These are phyloP conservation scores for Philonicus albiceps DNA, from an alignment of 2,888 invertebrate genomes.

Conservation along the genomic window DNA sequence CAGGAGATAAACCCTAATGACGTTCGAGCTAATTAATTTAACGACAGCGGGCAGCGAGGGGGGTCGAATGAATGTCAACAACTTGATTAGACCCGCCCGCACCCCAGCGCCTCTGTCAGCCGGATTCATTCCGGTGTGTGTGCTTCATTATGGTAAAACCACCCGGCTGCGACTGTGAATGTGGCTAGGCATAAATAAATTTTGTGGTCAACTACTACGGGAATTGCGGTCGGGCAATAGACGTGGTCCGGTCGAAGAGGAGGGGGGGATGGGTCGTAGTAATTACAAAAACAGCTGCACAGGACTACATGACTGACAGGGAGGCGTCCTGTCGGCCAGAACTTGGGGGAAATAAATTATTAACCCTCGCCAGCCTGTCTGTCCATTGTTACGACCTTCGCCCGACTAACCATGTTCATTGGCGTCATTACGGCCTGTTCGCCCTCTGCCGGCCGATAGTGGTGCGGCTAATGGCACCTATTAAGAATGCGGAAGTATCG, in stretches of 20 bases:
- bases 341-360: constrained; percentile 29
- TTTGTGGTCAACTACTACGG: constrained; percentile 29
- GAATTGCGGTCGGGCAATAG: neutral
- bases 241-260: neutral
- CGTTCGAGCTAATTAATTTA: constrained; percentile 38
- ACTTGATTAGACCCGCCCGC: constrained; percentile 9
- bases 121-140: neutral
- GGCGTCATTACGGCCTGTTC: neutral
- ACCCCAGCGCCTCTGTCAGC: neutral
- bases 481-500: constrained; percentile 35
- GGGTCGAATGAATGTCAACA: constrained; percentile 29
- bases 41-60: constrained; percentile 14
- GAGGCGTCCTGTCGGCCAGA: neutral
- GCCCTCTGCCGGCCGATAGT: neutral
- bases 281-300: constrained; percentile 22
- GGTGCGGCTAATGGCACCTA: constrained; percentile 18
- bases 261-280: neutral
- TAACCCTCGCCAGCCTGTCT: neutral
- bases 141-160: neutral
- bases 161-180: neutral
- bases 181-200: constrained; percentile 23
- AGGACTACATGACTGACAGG: constrained; percentile 24
- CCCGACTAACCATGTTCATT: neutral
- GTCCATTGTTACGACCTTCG: neutral
- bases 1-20: constrained; percentile 32